Percentiles rank a stretch among this genome's conserved stretches.
Conservation (phyloP, 2,888 invertebrate genomes). For the Alsophila aescularia region DNA sequence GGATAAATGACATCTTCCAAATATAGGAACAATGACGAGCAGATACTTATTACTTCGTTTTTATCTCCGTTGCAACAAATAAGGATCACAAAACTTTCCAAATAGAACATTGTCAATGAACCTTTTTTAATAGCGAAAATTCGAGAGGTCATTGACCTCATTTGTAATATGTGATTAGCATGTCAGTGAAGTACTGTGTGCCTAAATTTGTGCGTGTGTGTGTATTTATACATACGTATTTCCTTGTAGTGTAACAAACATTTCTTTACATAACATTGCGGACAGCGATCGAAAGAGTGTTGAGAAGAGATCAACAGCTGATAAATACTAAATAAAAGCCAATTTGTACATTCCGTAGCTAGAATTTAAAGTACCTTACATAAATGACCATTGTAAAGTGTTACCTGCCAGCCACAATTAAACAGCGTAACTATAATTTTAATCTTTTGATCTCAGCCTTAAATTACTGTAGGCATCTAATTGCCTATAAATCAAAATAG, state of each 20-base stretch:
- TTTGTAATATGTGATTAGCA: slow-evolving; percentile 36
- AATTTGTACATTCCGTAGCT: slow-evolving; percentile 26
- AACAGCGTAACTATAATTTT: background rate
- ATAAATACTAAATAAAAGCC: slow-evolving; percentile 39
- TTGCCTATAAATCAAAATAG: background rate
- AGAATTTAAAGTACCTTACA: slow-evolving; percentile 32
- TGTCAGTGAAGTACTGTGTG: slow-evolving; percentile 40
- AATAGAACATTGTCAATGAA: slow-evolving; percentile 26
- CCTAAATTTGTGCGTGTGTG: slow-evolving; percentile 13
- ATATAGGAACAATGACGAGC: no score
- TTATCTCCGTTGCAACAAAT: background rate
- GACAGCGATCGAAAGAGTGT: slow-evolving; percentile 19
- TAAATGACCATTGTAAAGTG: slow-evolving; percentile 2
- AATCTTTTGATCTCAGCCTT: background rate
- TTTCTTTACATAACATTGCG: slow-evolving; percentile 33
- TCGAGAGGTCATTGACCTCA: slow-evolving; percentile 62
- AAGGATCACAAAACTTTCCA: background rate
- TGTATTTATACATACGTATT: background rate
- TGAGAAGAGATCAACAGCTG: slow-evolving; percentile 34
- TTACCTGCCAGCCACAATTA: no score
- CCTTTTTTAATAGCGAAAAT: slow-evolving; percentile 49
- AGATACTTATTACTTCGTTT: background rate
- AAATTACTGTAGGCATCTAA: no score
- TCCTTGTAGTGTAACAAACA: slow-evolving; percentile 39
- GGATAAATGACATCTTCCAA: no score